Base-by-base conservation (phyloP, 37 sponge, comb jelly and placozoan species). In the Crambe crambe region DNA sequence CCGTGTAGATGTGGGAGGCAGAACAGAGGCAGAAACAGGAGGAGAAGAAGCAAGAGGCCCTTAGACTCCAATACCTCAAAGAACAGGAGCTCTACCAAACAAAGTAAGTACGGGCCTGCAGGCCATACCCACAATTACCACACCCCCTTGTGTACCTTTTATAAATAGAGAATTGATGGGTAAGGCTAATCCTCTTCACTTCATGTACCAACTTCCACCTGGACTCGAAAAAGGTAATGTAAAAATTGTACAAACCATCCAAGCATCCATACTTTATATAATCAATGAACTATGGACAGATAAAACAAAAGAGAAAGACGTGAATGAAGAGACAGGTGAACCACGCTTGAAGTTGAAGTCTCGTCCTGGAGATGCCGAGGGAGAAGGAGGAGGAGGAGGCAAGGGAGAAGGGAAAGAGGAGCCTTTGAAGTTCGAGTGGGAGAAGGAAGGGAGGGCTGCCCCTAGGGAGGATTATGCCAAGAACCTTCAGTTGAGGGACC, bases 121-220 rank as follows among this genome's bases (percentile, higher is more conserved):
- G 4, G 4, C 5, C 27, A 60, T 60, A 22, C 61, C 23, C 61
- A 21, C 26, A 9, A n/a, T 60, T 5, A 26, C 23, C 61, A 60
- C 61, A 22, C 61, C 27, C 51, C 51, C 51, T 47, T 12, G n/a
- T n/a, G n/a, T n/a, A n/a, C n/a, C n/a, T n/a, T n/a, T 62, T 17
- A 63, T 54, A 58, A 26, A 15, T 47, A 90, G 90, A 67, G 87
- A 86, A 37, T 76, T 83, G 47, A 39, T 91, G 51, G 92, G 92
- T 38, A 86, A 86, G 51, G 87, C 91, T 23, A 80, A 91, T 59
- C 89, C 92, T 23, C 72, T 97, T 2, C 72, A 70, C 56, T 97
- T 97, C 80, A 97, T 97, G 97, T 97, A 97, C 70, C 92, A 94
- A 30, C 89, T 92, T 62, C 97, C 97, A 26, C 92, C 95, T 39